A percentile compares a stretch with the other conserved stretches of the same genome.
Evolutionary conservation across 2,797 vertebrate species (phyloP).

Genomic region (Thalassophryne amazonica): DNA sequence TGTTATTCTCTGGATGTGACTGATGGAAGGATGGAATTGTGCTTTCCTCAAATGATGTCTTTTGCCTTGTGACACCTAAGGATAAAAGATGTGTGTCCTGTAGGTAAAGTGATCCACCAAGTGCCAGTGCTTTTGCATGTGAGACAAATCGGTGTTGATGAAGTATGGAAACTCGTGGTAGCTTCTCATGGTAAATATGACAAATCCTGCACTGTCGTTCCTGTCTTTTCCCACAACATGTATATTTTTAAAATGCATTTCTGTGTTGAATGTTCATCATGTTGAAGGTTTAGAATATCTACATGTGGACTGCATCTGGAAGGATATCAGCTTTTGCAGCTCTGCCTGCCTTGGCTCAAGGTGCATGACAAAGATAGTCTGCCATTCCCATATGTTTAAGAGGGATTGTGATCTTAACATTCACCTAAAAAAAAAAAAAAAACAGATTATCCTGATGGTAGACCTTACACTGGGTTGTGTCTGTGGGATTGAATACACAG

Average conservation of each 20-base stretch:
- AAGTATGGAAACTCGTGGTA: not conserved
- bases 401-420: conserved; percentile 39
- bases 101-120: not conserved
- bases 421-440: not conserved
- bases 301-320: conserved; percentile 63
- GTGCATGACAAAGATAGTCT: conserved; percentile 24
- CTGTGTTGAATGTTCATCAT: conserved; percentile 32
- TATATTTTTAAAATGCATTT: conserved; percentile 20
- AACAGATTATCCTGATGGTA: too few relatives aligned
- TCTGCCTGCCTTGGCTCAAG: conserved; percentile 40
- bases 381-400: conserved; percentile 27
- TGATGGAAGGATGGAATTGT: not conserved
- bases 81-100: not conserved
- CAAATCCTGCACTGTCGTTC: conserved; percentile 8
- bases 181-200: conserved; percentile 13
- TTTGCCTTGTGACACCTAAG: conserved; percentile 4
- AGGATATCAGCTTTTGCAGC: conserved; percentile 57
- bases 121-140: conserved; percentile 4
- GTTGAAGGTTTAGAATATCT: conserved; percentile 44
- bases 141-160: conserved; percentile 4
- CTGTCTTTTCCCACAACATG: conserved; percentile 3
- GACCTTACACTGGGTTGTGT: too few relatives aligned
- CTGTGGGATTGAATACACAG: too few relatives aligned
- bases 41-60: not conserved
- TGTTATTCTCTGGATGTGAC: not conserved